Percentiles rank a stretch among this genome's conserved stretches.
Conservation (phyloP, 2,797 vertebrate species). For the Cirrhinus mrigala region DNA sequence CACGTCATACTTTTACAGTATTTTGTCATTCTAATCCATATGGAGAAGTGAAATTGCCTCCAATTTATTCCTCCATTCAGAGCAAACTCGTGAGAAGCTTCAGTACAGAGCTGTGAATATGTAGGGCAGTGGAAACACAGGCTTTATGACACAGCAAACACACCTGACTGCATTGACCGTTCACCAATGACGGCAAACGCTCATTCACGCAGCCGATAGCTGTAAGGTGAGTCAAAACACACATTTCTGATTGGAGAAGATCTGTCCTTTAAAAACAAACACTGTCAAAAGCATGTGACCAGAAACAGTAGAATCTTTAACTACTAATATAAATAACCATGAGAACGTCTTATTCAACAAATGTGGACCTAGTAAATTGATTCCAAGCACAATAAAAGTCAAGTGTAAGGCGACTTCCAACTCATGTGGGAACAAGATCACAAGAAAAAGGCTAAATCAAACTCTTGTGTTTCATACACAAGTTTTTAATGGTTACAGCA, state of each 20-base stretch:
- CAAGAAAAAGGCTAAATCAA: not conserved
- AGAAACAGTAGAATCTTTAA: not conserved
- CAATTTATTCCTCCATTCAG: not conserved
- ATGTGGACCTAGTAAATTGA: not conserved
- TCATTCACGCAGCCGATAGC: slow-evolving; percentile 63
- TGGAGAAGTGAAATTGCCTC: not conserved
- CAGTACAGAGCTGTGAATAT: slow-evolving; percentile 44
- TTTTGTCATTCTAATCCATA: not conserved
- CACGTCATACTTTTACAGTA: not conserved
- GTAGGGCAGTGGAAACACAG: slow-evolving; percentile 57
- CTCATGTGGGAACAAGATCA: not conserved
- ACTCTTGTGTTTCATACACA: not conserved
- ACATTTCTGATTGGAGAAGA: slow-evolving; percentile 56
- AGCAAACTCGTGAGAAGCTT: not conserved
- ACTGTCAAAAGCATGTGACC: not conserved
- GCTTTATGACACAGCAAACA: slow-evolving; percentile 69
- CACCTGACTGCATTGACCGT: slow-evolving; percentile 69
- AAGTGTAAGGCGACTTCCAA: not conserved
- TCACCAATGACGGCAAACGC: slow-evolving; percentile 71
- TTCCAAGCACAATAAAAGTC: not conserved
- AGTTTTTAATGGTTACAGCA: not conserved
- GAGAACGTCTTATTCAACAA: not conserved
- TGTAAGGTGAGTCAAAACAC: slow-evolving; percentile 64
- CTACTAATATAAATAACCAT: not conserved
- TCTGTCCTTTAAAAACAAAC: slow-evolving; percentile 59